A percentile compares a stretch with the other conserved stretches of the same genome.
Conservation (phyloP, 2,888 invertebrate genomes). For the Tridacna crocea region DNA sequence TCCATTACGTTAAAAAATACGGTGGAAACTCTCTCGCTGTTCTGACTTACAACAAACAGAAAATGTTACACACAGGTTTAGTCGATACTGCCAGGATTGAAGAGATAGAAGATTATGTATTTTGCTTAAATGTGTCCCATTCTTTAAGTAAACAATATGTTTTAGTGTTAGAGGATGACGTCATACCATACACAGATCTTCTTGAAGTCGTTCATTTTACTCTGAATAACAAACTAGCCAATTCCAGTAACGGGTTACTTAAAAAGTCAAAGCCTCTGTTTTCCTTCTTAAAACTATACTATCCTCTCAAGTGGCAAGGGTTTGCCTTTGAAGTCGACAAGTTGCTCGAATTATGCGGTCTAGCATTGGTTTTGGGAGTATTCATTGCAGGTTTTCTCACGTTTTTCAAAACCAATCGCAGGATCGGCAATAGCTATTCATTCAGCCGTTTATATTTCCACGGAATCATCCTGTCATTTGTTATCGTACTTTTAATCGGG, state of each 20-base stretch:
- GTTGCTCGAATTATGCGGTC: not conserved
- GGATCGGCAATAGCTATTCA: not conserved
- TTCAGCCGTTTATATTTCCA: not conserved
- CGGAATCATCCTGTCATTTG: not conserved
- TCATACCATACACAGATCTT: constrained; percentile 1
- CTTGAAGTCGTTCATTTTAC: constrained; percentile 4
- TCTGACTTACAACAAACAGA: not conserved
- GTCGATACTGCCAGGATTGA: not conserved
- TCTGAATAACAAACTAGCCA: not conserved
- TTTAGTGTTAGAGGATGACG: constrained; percentile 26
- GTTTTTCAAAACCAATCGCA: not conserved
- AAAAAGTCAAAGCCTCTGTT: not conserved
- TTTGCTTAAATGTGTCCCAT: constrained; percentile 15
- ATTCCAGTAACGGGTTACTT: not conserved
- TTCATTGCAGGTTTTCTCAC: not conserved
- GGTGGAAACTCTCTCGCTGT: constrained; percentile 1
- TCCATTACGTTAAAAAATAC: constrained; percentile 1
- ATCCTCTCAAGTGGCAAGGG: constrained; percentile 28
- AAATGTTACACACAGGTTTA: not conserved
- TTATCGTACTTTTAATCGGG: not conserved
- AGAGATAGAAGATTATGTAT: constrained; percentile 30
- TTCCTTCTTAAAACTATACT: constrained; percentile 24
- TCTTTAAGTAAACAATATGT: constrained; percentile 6
- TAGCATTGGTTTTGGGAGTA: not conserved
- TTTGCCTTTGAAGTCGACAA: constrained; percentile 24